phyloP scores from a whole-genome alignment of 2,888 invertebrate genomes.

The Xanthorhoe spadicearia region DNA sequence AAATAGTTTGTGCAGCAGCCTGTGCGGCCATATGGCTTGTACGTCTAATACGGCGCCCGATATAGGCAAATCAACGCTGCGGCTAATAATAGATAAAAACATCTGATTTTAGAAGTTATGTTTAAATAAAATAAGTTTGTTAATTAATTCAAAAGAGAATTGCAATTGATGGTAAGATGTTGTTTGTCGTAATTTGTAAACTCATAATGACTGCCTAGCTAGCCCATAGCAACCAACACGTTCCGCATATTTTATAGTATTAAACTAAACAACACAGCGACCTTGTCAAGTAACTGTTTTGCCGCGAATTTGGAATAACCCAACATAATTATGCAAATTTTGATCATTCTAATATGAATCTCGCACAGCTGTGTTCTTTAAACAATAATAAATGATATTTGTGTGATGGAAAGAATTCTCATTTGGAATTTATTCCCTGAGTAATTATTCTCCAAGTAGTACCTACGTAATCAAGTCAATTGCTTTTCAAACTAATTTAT shows the following conservation, averaged over 20 bases:
- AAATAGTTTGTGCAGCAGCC: conserved; percentile 15
- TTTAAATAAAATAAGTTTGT: neutral
- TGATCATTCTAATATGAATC: conserved; percentile 51
- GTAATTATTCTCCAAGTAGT: too few species aligned
- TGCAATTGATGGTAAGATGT: neutral
- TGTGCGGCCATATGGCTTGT: conserved; percentile 32
- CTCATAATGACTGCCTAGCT: neutral
- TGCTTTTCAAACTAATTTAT: too few species aligned
- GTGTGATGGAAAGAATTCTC: neutral
- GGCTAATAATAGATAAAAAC: conserved; percentile 15
- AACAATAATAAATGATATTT: conserved; percentile 47
- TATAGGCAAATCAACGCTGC: conserved; percentile 29
- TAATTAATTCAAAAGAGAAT: too few species aligned
- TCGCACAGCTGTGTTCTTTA: conserved; percentile 57
- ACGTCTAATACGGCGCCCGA: conserved; percentile 19
- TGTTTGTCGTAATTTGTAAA: neutral
- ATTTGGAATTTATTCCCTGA: too few species aligned
- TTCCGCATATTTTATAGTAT: conserved; percentile 19
- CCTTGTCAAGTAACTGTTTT: conserved; percentile 71
- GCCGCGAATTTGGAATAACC: conserved; percentile 56
- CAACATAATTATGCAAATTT: conserved; percentile 60
- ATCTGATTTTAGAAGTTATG: neutral
- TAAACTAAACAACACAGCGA: conserved; percentile 45
- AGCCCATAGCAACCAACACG: conserved; percentile 34
- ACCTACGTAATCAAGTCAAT: too few species aligned